phyloP scores from a whole-genome alignment of 2,113 vertebrate genomes.

The Melozone crissalis region DNA sequence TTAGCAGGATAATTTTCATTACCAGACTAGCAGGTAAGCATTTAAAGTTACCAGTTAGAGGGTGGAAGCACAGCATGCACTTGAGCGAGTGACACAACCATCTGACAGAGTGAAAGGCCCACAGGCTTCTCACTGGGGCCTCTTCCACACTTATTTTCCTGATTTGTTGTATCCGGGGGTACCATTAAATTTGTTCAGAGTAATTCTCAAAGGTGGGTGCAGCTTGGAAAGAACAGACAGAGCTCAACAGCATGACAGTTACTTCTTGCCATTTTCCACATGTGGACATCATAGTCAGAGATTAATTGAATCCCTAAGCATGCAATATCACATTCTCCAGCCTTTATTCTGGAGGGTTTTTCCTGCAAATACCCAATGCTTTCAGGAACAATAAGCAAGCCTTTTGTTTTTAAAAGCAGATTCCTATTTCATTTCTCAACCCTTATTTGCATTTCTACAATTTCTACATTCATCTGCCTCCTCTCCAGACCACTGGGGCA shows the following conservation, averaged over 20 bases:
- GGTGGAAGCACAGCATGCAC: not conserved
- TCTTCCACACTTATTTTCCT: not conserved
- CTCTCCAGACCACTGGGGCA: not conserved
- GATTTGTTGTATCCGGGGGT: not conserved
- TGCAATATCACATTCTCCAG: not conserved
- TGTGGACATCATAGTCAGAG: not conserved
- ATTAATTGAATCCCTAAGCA: not conserved
- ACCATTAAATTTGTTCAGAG: not conserved
- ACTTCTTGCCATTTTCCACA: conserved; percentile 3
- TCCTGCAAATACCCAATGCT: not conserved
- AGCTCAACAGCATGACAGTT: not conserved
- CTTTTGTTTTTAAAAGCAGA: not conserved
- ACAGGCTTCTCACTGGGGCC: not conserved
- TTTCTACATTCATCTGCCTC: not conserved
- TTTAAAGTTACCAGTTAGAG: not conserved
- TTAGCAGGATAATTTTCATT: not conserved
- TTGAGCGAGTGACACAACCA: not conserved
- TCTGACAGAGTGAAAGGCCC: not conserved
- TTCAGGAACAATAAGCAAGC: not conserved
- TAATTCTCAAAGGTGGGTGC: not conserved
- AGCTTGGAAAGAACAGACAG: not conserved
- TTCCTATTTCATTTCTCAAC: not conserved
- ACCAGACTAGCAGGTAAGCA: not conserved
- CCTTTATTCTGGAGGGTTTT: not conserved
- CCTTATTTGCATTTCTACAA: not conserved